These are phyloP conservation scores for Eurypyga helias DNA, from an alignment of 2,113 vertebrate genomes.

Conservation along the genomic window DNA sequence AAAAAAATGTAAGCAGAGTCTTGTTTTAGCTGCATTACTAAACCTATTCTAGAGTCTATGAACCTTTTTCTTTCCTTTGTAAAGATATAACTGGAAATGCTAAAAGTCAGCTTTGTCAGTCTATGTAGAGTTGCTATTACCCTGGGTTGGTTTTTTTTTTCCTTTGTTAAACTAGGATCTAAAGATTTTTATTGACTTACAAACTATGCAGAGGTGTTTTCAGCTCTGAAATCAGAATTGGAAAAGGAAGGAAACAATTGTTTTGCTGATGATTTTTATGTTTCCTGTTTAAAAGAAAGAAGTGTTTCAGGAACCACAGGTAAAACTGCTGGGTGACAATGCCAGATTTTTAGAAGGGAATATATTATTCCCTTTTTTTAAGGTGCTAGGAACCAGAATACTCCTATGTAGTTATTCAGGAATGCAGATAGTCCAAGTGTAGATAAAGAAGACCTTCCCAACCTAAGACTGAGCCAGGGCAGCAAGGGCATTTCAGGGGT, in stretches of 20 bases:
- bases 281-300: not conserved
- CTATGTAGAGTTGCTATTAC: not conserved
- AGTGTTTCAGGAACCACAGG: not conserved
- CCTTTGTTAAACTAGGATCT: not conserved
- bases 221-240: not conserved
- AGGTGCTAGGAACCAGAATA: not conserved
- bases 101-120: not conserved
- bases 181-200: not conserved
- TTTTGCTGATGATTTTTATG: not conserved
- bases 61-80: not conserved
- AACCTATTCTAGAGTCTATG: not conserved
- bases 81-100: not conserved
- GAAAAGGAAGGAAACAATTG: not conserved
- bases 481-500: not conserved
- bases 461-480: not conserved
- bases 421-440: not conserved
- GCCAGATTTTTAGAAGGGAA: not conserved
- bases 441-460: not conserved
- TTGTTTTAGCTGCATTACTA: not conserved
- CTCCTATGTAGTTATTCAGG: not conserved
- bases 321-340: not conserved
- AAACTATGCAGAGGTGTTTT: not conserved
- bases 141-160: not conserved
- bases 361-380: not conserved
- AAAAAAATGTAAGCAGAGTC: not conserved